A percentile compares a stretch with the other conserved stretches of the same genome.
Evolutionary conservation across 35 echinoderm and acorn worm species (phyloP).

Genomic region (Anneissia japonica): DNA sequence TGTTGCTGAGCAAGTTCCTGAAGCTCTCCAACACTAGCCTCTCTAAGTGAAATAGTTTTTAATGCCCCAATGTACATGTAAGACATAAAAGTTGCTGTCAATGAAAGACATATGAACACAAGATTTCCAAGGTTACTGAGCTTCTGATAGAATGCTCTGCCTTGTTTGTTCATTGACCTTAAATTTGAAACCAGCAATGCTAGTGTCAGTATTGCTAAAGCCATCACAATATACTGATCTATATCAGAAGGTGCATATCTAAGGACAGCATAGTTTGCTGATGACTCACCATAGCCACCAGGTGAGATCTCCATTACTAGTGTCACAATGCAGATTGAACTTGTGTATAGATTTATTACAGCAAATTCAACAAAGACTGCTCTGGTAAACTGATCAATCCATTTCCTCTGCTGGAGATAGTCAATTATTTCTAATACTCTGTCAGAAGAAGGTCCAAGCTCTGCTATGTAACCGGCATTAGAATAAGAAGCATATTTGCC

Average conservation of each 20-base stretch:
- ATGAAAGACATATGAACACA: neutral
- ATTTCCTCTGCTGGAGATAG: neutral
- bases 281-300: neutral
- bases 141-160: neutral
- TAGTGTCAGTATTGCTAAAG: neutral
- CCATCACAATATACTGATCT: neutral
- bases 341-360: neutral
- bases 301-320: neutral
- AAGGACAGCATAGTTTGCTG: neutral
- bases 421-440: neutral
- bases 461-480: conserved; percentile 2
- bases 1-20: neutral
- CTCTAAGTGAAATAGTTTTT: neutral
- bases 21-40: neutral
- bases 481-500: conserved; percentile 4
- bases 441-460: neutral
- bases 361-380: conserved; percentile 11
- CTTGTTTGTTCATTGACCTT: neutral
- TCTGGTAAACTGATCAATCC: conserved; percentile 8
- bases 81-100: neutral
- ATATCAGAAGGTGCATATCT: neutral
- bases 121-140: neutral
- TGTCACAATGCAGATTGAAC: neutral
- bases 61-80: neutral
- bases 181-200: neutral